phyloP scores from a whole-genome alignment of 2,797 vertebrate genomes.

The Sebastes hubbsi region DNA sequence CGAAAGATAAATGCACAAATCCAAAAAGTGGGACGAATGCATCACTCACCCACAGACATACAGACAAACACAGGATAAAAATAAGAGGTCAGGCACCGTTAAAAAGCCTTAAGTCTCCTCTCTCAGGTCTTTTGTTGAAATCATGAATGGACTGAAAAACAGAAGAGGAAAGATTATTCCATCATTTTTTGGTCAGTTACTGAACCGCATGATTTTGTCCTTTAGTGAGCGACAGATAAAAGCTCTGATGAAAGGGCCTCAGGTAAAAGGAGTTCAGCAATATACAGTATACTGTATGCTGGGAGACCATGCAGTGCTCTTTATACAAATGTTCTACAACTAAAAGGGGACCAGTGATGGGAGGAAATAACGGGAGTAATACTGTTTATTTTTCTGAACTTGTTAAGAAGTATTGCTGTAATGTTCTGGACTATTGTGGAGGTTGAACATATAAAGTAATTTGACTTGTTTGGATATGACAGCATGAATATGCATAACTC shows the following conservation, averaged over 20 bases:
- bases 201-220: slow-evolving; percentile 14
- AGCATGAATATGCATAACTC: neutral
- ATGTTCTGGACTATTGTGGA: neutral
- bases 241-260: neutral
- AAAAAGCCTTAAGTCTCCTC: neutral
- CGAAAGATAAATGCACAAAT: neutral
- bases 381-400: neutral
- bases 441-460: neutral
- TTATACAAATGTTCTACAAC: neutral
- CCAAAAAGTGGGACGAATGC: neutral
- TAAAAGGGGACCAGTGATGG: neutral
- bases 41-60: neutral
- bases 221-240: slow-evolving; percentile 11
- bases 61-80: neutral
- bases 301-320: neutral
- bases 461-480: neutral
- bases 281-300: neutral
- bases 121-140: neutral
- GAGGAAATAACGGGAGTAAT: neutral
- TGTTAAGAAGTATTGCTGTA: neutral
- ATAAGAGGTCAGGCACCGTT: neutral
- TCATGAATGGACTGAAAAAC: neutral
- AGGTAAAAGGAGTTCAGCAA: neutral
- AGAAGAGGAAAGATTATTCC: neutral
- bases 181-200: neutral